phyloP scores from a whole-genome alignment of 2,888 invertebrate genomes.

The Synergus itoensis region DNA sequence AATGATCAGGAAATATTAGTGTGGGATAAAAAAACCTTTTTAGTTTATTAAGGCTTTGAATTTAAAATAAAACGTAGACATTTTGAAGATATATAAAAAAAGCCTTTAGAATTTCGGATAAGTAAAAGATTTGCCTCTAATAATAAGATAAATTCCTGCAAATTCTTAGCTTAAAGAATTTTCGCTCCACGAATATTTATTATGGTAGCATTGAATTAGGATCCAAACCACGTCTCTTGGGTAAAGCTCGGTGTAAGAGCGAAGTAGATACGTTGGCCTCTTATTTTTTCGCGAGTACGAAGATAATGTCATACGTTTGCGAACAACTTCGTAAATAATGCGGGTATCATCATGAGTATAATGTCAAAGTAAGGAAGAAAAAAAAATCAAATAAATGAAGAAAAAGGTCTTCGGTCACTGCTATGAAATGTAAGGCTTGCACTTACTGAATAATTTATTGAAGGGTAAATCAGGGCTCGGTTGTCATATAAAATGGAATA shows the following conservation, averaged over 20 bases:
- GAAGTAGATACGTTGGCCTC: conserved; percentile 9
- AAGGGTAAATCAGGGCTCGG: not conserved
- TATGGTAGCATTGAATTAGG: conserved; percentile 6
- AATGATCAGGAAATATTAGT: too few species aligned
- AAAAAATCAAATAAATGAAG: not conserved
- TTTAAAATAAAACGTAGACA: too few species aligned
- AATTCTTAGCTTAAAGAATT: not conserved
- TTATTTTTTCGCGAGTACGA: not conserved
- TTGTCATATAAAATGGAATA: not conserved
- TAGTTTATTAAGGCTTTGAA: too few species aligned
- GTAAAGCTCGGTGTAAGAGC: conserved; percentile 14
- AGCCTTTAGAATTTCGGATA: not conserved
- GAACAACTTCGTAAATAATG: conserved; percentile 1
- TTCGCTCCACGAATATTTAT: conserved; percentile 14
- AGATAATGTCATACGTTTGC: not conserved
- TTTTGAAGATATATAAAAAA: too few species aligned
- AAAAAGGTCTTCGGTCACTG: not conserved
- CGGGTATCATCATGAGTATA: not conserved
- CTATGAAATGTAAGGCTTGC: not conserved
- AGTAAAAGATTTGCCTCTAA: not conserved
- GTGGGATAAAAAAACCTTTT: too few species aligned
- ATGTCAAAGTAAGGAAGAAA: not conserved
- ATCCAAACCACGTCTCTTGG: conserved; percentile 23
- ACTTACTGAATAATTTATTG: conserved; percentile 6
- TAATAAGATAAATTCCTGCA: not conserved